Conservation (phyloP, 30 jellyfish, hydroid and myxozoan genomes). For the Aurelia coerulea region DNA sequence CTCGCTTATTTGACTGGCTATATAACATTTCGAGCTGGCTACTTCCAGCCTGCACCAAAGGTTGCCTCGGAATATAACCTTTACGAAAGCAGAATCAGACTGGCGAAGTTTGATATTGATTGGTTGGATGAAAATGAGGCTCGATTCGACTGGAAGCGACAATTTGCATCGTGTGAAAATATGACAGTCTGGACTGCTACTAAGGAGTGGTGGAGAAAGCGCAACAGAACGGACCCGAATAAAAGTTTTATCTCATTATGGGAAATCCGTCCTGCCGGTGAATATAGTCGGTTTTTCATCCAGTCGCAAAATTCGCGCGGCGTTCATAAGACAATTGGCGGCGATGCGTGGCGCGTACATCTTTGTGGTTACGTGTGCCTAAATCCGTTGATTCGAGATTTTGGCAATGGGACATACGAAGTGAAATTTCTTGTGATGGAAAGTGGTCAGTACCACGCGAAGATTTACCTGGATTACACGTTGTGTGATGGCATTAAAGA, state of each 20-base stretch:
- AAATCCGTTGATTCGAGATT: slow-evolving; percentile 70
- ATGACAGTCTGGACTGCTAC: slow-evolving; percentile 69
- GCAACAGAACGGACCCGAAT: slow-evolving; percentile 79
- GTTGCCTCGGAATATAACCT: slow-evolving; percentile 32
- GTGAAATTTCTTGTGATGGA: slow-evolving; percentile 80
- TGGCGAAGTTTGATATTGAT: slow-evolving; percentile 12
- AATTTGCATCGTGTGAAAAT: slow-evolving; percentile 25
- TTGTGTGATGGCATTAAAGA: slow-evolving; percentile 95
- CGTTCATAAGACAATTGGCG: slow-evolving; percentile 66
- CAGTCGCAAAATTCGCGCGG: slow-evolving; percentile 87
- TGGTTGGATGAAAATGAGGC: slow-evolving; percentile 76
- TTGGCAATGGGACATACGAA: slow-evolving; percentile 91
- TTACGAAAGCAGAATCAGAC: slow-evolving; percentile 18
- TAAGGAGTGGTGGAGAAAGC: slow-evolving; percentile 85
- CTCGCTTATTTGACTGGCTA: slow-evolving; percentile 62
- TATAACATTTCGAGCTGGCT: slow-evolving; percentile 57
- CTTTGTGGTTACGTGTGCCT: slow-evolving; percentile 79
- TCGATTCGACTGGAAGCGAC: slow-evolving; percentile 58
- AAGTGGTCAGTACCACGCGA: slow-evolving; percentile 71
- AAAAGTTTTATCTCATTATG: slow-evolving; percentile 73
- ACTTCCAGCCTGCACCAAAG: slow-evolving; percentile 41
- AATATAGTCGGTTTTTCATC: slow-evolving; percentile 81
- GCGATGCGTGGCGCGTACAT: slow-evolving; percentile 93
- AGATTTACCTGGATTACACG: slow-evolving; percentile 82
- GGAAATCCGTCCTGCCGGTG: slow-evolving; percentile 92